Conservation (phyloP, 2,888 invertebrate genomes). For the Litoditis marina region DNA sequence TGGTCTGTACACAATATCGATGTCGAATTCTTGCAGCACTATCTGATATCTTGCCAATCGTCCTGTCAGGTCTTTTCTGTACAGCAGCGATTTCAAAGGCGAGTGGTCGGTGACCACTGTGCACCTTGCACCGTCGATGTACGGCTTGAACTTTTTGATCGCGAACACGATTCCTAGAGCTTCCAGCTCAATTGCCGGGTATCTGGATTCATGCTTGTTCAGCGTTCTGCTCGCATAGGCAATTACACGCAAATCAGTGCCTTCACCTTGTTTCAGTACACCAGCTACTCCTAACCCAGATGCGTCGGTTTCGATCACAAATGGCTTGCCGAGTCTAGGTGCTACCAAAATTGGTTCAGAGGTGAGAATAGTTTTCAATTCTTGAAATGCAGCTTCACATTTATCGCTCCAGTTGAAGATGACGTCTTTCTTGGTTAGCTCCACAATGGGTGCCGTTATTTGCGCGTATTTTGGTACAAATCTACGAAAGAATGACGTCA, state of each 20-base stretch:
- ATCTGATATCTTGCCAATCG: conserved; percentile 16
- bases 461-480: conserved; percentile 22
- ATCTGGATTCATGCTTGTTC: conserved; percentile 4
- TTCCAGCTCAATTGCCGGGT: conserved; percentile 6
- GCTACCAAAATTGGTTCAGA: conserved; percentile 7
- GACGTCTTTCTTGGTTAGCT: conserved; percentile 15
- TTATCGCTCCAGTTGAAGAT: conserved; percentile 18
- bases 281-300: neutral
- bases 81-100: conserved; percentile 16
- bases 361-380: conserved; percentile 2
- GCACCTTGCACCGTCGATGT: conserved; percentile 2
- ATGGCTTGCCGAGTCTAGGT: conserved; percentile 7
- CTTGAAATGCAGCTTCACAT: conserved; percentile 11
- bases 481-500: conserved; percentile 15
- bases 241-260: neutral
- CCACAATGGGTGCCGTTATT: conserved; percentile 15
- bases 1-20: conserved; percentile 18
- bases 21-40: conserved; percentile 4
- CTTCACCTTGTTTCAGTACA: conserved; percentile 3
- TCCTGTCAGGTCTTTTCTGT: conserved; percentile 8
- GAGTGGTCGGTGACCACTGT: neutral
- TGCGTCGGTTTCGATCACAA: conserved; percentile 11
- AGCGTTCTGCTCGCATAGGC: conserved; percentile 6
- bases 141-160: neutral
- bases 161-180: conserved; percentile 6